Evolutionary conservation across 2,113 vertebrate genomes (phyloP).

Genomic region (Meleagris gallopavo): DNA sequence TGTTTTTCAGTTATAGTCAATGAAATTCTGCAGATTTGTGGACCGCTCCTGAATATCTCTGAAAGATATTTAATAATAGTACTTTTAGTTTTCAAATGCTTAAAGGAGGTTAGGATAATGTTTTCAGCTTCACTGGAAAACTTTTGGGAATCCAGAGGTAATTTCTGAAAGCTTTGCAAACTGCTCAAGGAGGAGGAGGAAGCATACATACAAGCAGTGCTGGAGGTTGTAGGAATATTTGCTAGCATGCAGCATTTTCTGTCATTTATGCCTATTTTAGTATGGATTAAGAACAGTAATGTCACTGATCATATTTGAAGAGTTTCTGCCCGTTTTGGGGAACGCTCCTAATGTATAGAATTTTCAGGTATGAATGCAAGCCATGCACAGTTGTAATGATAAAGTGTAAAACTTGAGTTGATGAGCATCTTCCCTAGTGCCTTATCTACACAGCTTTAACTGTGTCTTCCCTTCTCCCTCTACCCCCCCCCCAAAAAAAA

Average conservation of each 20-base stretch:
- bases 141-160: background rate
- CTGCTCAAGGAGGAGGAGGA: background rate
- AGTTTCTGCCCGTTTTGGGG: background rate
- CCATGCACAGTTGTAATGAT: background rate
- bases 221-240: background rate
- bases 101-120: background rate
- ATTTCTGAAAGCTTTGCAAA: background rate
- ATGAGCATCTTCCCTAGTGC: background rate
- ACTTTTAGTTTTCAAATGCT: background rate
- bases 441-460: rapidly evolving
- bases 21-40: background rate
- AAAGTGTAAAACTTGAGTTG: background rate
- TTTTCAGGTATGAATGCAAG: background rate
- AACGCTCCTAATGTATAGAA: background rate
- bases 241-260: background rate
- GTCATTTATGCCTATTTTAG: background rate
- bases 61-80: background rate
- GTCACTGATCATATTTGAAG: background rate
- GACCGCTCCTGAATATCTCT: background rate
- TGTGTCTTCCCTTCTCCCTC: no score
- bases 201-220: background rate
- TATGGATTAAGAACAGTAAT: background rate
- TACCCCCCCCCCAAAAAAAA: no score
- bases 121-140: background rate
- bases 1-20: background rate